Percentiles rank a stretch among this genome's conserved stretches.
Evolutionary conservation across 2,113 vertebrate species (phyloP).

Genomic region (Emydura subglobosa): DNA sequence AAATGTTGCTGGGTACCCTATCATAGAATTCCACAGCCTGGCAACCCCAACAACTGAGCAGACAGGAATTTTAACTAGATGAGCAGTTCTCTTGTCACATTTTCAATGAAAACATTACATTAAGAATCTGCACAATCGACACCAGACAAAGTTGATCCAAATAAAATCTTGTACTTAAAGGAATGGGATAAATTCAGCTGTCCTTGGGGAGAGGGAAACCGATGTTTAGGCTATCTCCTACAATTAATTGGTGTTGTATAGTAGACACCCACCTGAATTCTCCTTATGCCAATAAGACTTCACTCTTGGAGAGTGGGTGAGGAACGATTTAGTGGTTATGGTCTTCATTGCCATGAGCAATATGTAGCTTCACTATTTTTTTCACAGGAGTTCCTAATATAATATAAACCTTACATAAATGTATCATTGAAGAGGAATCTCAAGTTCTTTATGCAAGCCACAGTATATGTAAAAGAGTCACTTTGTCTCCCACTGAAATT

Average conservation of each 20-base stretch:
- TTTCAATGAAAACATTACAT: neutral
- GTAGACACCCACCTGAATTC: neutral
- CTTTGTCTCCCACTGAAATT: neutral
- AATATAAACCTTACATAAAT: neutral
- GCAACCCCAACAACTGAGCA: neutral
- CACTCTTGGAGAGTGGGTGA: neutral
- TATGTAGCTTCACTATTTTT: neutral
- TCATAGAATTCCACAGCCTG: neutral
- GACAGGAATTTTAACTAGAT: neutral
- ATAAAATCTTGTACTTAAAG: neutral
- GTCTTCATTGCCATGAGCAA: neutral
- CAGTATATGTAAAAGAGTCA: neutral
- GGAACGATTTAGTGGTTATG: neutral
- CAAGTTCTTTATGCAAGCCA: neutral
- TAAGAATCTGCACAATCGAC: neutral
- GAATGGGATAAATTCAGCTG: neutral
- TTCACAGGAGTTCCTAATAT: neutral
- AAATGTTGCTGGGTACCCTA: neutral
- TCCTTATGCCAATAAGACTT: neutral
- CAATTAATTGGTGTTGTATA: neutral
- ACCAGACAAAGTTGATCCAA: neutral
- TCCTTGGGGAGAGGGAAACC: neutral
- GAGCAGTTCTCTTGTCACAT: neutral
- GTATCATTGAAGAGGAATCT: neutral
- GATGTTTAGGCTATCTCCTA: neutral